Evolutionary conservation across 2,797 vertebrate genomes (phyloP).

Genomic region (Sardinella longiceps): DNA sequence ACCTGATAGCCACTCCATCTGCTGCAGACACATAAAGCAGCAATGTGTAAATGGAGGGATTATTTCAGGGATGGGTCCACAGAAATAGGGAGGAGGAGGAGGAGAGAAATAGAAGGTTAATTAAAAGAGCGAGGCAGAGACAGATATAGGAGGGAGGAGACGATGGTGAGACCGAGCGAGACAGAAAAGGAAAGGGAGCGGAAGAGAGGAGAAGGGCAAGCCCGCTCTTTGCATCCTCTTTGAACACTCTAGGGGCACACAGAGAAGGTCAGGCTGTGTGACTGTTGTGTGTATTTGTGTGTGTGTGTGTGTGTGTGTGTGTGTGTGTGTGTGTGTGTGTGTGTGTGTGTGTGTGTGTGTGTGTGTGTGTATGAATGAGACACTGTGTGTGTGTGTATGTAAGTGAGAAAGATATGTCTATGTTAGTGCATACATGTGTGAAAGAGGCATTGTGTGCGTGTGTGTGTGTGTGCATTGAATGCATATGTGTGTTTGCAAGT

Average conservation of each 20-base stretch:
- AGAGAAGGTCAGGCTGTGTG: neutral
- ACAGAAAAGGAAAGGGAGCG: neutral
- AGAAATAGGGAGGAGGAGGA: neutral
- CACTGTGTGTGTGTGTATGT: neutral
- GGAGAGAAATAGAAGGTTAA: neutral
- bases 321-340: too few species aligned
- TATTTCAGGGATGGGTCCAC: neutral
- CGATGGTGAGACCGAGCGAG: neutral
- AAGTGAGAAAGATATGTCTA: too few species aligned
- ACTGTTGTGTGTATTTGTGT: neutral
- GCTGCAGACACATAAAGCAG: neutral
- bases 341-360: neutral
- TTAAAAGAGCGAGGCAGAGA: conserved; percentile 1
- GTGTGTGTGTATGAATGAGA: neutral
- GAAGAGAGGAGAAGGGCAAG: conserved; percentile 8
- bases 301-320: neutral
- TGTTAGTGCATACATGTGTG: too few species aligned
- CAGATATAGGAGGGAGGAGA: neutral
- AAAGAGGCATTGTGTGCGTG: neutral
- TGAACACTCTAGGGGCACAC: neutral
- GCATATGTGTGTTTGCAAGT: neutral
- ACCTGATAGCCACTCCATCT: neutral
- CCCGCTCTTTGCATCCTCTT: neutral
- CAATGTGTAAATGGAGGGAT: neutral
- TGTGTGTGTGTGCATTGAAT: neutral